phyloP scores from a whole-genome alignment of 30 jellyfish, hydroid and myxozoan species.

The Mastigias papua region DNA sequence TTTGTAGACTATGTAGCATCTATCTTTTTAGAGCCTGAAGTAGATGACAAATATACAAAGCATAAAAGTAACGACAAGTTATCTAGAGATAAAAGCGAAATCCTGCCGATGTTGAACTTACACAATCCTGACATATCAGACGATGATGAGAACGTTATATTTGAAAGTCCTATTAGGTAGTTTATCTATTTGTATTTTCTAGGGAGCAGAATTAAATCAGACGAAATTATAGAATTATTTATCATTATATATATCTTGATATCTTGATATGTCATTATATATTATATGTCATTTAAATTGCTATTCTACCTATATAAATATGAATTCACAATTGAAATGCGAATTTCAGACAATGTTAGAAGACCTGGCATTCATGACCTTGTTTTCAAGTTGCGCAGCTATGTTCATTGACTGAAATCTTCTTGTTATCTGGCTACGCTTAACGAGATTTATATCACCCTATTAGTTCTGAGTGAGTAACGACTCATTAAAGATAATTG shows the following conservation, averaged over 20 bases:
- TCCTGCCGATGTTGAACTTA: slow-evolving; percentile 32
- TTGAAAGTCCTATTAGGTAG: slow-evolving; percentile 28
- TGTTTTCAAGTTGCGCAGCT: background rate
- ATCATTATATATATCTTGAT: background rate
- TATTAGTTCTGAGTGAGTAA: background rate
- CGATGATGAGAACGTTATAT: slow-evolving; percentile 27
- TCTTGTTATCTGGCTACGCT: background rate
- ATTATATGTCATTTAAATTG: too few species aligned
- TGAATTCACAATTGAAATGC: too few species aligned
- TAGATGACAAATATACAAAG: background rate
- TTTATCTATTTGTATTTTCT: background rate
- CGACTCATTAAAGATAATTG: background rate
- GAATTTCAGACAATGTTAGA: too few species aligned
- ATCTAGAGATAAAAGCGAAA: background rate
- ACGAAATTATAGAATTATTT: background rate
- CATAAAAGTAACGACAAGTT: slow-evolving; percentile 1
- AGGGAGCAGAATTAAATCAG: background rate
- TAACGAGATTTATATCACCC: background rate
- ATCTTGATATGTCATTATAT: too few species aligned
- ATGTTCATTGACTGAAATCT: background rate
- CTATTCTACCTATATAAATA: too few species aligned
- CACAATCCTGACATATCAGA: slow-evolving; percentile 12
- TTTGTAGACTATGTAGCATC: too few species aligned
- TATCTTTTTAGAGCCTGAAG: slow-evolving; percentile 48
- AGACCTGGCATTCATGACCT: too few species aligned